phyloP scores from a whole-genome alignment of 92 coral and sea anemone genomes.

The Bergia puertoricense region DNA sequence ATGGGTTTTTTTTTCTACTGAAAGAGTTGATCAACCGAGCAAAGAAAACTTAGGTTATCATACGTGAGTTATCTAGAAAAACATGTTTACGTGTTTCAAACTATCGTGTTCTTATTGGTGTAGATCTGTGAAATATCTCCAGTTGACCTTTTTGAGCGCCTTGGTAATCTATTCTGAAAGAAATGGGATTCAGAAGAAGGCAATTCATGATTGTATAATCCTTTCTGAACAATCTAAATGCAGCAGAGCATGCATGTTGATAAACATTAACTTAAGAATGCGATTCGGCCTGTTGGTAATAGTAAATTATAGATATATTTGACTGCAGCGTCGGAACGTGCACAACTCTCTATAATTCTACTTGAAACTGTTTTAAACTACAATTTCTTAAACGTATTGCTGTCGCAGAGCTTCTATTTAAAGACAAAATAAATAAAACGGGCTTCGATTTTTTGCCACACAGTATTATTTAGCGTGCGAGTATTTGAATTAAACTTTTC shows the following conservation, averaged over 20 bases:
- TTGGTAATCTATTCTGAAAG: background rate
- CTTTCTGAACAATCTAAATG: background rate
- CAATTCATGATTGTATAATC: background rate
- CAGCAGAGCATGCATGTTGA: background rate
- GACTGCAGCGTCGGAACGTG: background rate
- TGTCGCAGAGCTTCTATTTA: background rate
- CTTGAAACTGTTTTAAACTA: too few relatives aligned
- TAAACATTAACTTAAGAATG: background rate
- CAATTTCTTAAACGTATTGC: background rate
- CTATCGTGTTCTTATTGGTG: background rate
- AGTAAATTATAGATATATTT: too few relatives aligned
- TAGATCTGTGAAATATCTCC: background rate
- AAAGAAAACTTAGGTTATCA: background rate
- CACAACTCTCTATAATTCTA: background rate
- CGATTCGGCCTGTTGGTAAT: background rate
- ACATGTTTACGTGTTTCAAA: background rate
- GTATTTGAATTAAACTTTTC: too few relatives aligned
- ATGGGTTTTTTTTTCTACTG: background rate
- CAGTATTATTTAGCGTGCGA: background rate
- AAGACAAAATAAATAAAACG: background rate
- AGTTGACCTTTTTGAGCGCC: background rate
- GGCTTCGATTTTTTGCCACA: background rate
- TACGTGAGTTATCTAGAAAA: background rate
- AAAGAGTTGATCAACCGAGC: background rate
- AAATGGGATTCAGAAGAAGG: background rate